Evolutionary conservation across 2,888 invertebrate species (phyloP), one percentile per base, ranked within the genome.

Genomic region (Scrobipalpa atriplicella): DNA sequence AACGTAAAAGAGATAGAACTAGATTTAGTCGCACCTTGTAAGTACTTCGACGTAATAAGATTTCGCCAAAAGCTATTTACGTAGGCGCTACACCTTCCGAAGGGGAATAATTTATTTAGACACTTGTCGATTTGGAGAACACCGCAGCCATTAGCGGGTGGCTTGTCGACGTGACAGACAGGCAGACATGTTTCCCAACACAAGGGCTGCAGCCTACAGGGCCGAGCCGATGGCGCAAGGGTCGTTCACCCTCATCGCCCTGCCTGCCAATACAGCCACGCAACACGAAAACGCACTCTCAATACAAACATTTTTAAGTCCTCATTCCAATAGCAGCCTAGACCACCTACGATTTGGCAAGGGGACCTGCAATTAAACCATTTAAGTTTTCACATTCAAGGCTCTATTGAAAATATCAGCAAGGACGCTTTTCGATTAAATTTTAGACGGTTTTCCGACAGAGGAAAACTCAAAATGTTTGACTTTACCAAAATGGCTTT

Each of bases 211-310:
- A 29, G 29, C 13, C 29, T 29, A 29, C 36, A n/a, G 29, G 56
- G 36, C 56, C 19, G 43, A 21, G 10, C 39, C 41, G 60, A 68
- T 68, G 67, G 16, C n/a, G 41, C 62, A 19, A 47, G 83, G 87
- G 85, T 83, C 85, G 79, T 83, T 86, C 83, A 87, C 87, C 87
- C 83, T 75, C 74, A 64, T 66, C 67, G 68, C 62, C 62, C 62
- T 63, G 64, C 62, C 62, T 63, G 64, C 47, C 56, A 58, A 47
- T 13, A 29, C 36, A 10, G 43, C 60, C 38, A 36, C 11, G 16
- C 56, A 64, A 56, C 19, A 56, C 39, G 52, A 64, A 13, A 16
- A 63, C 38, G 51, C 52, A 52, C 64, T 52, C 63, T 29, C 64
- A 19, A 18, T 52, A 9, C 16, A 43, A 62, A 21, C 52, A 64